Percentiles rank a stretch among this genome's conserved stretches.
These are phyloP conservation scores for Drosophila barbarae DNA, from an alignment of 2,888 invertebrate genomes.

Conservation along the genomic window DNA sequence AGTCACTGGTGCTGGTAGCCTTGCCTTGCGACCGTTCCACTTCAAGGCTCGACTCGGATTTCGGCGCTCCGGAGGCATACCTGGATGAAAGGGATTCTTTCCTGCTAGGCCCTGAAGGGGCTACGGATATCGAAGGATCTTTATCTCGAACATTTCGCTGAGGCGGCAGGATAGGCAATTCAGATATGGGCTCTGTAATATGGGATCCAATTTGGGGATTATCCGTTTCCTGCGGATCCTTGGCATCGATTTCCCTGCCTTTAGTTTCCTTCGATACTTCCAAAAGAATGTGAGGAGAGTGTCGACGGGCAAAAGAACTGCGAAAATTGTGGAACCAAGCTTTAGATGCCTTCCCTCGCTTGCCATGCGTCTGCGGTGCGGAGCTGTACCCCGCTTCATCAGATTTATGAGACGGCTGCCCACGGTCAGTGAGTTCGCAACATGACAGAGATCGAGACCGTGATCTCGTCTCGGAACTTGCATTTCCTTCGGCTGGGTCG, in stretches of 20 bases:
- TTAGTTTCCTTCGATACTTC: not conserved
- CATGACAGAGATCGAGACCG: constrained; percentile 2
- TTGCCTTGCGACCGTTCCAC: too few species aligned
- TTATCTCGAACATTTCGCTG: not conserved
- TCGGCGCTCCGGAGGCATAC: too few species aligned
- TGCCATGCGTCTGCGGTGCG: not conserved
- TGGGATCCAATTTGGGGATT: too few species aligned
- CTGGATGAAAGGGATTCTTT: too few species aligned
- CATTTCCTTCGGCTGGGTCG: not conserved
- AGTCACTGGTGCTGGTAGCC: not conserved
- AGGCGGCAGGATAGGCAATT: constrained; percentile 4
- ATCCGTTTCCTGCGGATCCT: not conserved
- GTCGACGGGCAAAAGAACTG: not conserved
- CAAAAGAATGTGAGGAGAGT: constrained; percentile 1
- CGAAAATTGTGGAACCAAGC: not conserved
- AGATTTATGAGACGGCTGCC: not conserved
- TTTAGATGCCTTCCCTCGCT: too few species aligned
- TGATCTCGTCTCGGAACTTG: not conserved
- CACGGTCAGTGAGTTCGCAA: not conserved
- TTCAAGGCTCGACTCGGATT: not conserved
- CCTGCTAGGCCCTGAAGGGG: not conserved
- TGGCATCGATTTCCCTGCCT: not conserved
- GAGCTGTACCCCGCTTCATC: not conserved
- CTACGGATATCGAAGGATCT: too few species aligned
- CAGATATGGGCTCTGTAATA: constrained; percentile 5